phyloP scores from a whole-genome alignment of 1,140 invertebrate genomes.

The Orius laevigatus region DNA sequence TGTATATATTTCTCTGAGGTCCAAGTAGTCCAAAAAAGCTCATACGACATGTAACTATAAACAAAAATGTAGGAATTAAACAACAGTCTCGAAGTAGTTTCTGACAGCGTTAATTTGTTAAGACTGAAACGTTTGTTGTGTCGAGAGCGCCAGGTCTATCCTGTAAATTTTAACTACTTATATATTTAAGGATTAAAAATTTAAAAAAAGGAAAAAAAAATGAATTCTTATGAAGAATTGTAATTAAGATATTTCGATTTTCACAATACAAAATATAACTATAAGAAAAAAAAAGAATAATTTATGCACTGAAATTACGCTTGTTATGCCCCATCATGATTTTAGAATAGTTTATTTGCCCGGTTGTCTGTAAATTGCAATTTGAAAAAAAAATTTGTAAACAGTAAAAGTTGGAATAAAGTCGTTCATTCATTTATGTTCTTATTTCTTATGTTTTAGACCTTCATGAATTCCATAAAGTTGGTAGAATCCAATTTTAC shows the following conservation, averaged over 20 bases:
- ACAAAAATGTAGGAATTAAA: neutral
- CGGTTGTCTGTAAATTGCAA: constrained; percentile 2
- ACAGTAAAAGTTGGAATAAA: constrained; percentile 8
- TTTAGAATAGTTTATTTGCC: constrained; percentile 11
- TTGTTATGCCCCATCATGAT: constrained; percentile 8
- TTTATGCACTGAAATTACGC: constrained; percentile 9
- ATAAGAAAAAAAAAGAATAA: neutral
- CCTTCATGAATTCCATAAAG: no score
- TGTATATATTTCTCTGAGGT: constrained; percentile 16
- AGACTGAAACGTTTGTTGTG: constrained; percentile 15
- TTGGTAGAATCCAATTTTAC: no score
- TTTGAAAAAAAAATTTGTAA: constrained; percentile 4
- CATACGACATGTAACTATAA: constrained; percentile 1
- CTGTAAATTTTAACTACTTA: constrained; percentile 13
- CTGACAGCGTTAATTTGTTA: constrained; percentile 9
- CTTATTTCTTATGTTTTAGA: no score
- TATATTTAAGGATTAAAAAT: constrained; percentile 12
- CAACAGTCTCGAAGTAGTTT: constrained; percentile 11
- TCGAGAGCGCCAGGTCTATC: constrained; percentile 13
- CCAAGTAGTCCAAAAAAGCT: constrained; percentile 14
- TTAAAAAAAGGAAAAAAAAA: constrained; percentile 6
- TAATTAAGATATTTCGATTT: constrained; percentile 7
- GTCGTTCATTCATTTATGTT: constrained; percentile 5
- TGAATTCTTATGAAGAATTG: constrained; percentile 6
- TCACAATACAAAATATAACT: constrained; percentile 2